Evolutionary conservation across 2,113 vertebrate species (phyloP), one percentile per base, ranked within the genome.

Genomic region (Cettia cetti): DNA sequence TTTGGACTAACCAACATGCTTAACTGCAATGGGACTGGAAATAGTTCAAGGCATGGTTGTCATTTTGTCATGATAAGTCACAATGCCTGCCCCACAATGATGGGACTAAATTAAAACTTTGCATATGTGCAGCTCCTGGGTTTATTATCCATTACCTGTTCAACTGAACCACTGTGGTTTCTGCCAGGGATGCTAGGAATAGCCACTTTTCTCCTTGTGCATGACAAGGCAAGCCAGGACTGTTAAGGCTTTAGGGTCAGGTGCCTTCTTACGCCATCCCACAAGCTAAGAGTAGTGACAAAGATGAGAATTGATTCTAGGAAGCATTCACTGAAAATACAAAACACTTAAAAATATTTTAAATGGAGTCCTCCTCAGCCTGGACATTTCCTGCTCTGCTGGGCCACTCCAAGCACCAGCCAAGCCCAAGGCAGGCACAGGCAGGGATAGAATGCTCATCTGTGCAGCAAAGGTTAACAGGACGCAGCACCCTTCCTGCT

Each of bases 371-470:
- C 33, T 83, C 57, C 57, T 17, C 28, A 76, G 52, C 30, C 2
- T 47, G 24, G 4, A 21, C 13, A 8, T 40, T 57, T 37, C 40
- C 23, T 65, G 31, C 15, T 17, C 1, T n/a, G 31, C 50, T 52
- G 31, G 57, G 40, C n/a, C 47, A 9, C 30, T 60, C 65, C 11
- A 14, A 89, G 44, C 10, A 2, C 44, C 11, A 61, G 27, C 16
- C 64, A 14, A 1, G 22, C 3, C n/a, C 2, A 4, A 33, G 47
- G n/a, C 28, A 69, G 1, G 1, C 23, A 22, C 1, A 0, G 18
- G 22, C 19, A 79, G 31, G 40, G 47, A 18, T 22, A 11, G 2
- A 11, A 70, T 39, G 47, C 18, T 81, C 9, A 3, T 7, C 24
- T 2, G 2, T 26, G 47, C 64, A 74, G 52, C 24, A 84, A 39